These are phyloP conservation scores for Cavia aperea DNA, from an alignment of 2,113 vertebrate genomes.

Conservation along the genomic window DNA sequence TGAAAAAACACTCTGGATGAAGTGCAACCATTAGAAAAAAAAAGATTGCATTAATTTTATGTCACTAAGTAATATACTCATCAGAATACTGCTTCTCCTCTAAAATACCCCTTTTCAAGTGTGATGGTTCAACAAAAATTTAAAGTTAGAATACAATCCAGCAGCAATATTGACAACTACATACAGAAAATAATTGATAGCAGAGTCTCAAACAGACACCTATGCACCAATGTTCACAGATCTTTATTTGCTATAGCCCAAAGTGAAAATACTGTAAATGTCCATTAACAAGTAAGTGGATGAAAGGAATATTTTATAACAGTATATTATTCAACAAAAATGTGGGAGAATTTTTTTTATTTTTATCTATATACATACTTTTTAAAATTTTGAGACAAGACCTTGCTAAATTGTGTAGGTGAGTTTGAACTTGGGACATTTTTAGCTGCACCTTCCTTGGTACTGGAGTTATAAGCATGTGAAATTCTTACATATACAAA, in stretches of 20 bases:
- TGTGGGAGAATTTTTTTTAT: neutral
- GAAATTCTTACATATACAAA: neutral
- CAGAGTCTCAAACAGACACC: neutral
- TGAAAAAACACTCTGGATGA: neutral
- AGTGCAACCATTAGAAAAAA: neutral
- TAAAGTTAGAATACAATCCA: neutral
- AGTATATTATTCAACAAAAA: neutral
- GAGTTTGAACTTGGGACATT: neutral
- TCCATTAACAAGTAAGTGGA: neutral
- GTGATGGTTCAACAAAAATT: neutral
- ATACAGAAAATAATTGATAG: neutral
- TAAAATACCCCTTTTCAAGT: neutral
- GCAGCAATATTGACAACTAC: neutral
- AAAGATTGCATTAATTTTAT: neutral
- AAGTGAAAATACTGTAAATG: neutral
- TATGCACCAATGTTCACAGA: neutral
- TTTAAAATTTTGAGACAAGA: neutral
- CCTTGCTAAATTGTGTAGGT: neutral
- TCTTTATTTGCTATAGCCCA: neutral
- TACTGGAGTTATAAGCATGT: neutral
- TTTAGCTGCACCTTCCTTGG: neutral
- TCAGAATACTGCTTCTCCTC: neutral
- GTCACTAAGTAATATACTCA: neutral
- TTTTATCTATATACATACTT: neutral
- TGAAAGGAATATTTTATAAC: neutral